Base-by-base conservation (phyloP, 1,140 invertebrate species). In the Eupristina koningsbergeri region DNA sequence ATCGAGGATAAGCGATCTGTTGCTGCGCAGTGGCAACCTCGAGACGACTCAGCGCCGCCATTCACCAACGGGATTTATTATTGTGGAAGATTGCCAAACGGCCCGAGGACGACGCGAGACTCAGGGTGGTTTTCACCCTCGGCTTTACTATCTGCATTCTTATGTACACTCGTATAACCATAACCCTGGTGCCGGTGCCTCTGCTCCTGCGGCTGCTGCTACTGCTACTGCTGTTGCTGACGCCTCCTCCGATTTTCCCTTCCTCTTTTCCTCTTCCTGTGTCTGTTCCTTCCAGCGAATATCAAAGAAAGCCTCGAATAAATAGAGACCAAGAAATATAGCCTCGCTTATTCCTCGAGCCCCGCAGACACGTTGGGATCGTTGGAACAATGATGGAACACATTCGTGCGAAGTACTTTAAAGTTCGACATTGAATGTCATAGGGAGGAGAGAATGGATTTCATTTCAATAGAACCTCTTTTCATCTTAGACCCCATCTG, bases 1-100 rank as follows among this genome's bases (percentile, higher is more conserved):
- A 84, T 84, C 83, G 67, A 63, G 77, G 50, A 84, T 79, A 84
- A 84, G 76, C 76, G 83, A 84, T 84, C 83, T 84, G 83, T 84
- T 84, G 83, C 83, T 61, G 69, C 69, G 36, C 29, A 39, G 39
- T 45, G 29, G 34, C 39, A 64, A 13, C 75, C 36, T n/a, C 74
- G 67, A 71, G 53, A 53, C 36, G 80, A 41, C 67, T 71, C 67
- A 71, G 67, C 67, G 67, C 67, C 67, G 36, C 67, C 67, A 41
- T 71, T 71, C 73, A 50, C 45, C 7, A 50, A 17, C 19, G 47
- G 75, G 77, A 80, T 84, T 84, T 84, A 80, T 84, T 74, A 80
- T 80, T 47, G 77, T 84, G 83, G 83, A 80, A 75, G 63, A 74
- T 64, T 84, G 83, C 83, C 83, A 84, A 78, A 64, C 26, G 22